These are phyloP conservation scores for Leuciscus waleckii DNA, from an alignment of 2,797 vertebrate species.

Conservation along the genomic window DNA sequence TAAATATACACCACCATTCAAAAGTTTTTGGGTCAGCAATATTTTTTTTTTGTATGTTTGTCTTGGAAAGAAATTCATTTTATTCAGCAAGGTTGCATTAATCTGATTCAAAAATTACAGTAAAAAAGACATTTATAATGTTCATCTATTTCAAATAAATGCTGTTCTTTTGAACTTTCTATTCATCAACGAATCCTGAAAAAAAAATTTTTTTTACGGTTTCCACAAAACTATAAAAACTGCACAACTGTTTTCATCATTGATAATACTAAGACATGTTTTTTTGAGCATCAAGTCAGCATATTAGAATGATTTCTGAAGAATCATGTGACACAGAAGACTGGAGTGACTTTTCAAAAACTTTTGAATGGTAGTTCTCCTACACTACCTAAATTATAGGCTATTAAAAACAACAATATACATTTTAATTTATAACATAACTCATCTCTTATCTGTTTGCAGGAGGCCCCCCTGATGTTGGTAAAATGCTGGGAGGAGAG, in stretches of 20 bases:
- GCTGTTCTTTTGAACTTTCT: neutral
- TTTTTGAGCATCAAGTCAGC: neutral
- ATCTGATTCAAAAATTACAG: neutral
- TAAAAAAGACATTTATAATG: neutral
- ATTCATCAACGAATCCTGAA: neutral
- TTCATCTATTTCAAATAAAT: neutral
- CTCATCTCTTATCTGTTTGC: neutral
- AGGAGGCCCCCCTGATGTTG: conserved; percentile 98
- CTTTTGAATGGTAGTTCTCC: too few relatives aligned
- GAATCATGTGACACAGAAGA: neutral
- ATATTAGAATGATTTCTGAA: neutral
- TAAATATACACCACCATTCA: neutral
- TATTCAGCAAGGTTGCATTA: neutral
- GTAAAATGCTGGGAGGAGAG: conserved; percentile 97
- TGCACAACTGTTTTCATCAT: neutral
- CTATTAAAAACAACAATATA: neutral
- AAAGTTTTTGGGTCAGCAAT: neutral
- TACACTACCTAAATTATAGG: neutral
- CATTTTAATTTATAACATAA: neutral
- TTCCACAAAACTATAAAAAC: neutral
- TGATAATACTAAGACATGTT: neutral
- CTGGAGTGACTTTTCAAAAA: too few relatives aligned
- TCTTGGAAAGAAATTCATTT: neutral
- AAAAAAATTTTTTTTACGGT: neutral
- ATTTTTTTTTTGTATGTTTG: neutral